Base-by-base conservation (phyloP, 2,888 invertebrate species). In the Tachina grossa region DNA sequence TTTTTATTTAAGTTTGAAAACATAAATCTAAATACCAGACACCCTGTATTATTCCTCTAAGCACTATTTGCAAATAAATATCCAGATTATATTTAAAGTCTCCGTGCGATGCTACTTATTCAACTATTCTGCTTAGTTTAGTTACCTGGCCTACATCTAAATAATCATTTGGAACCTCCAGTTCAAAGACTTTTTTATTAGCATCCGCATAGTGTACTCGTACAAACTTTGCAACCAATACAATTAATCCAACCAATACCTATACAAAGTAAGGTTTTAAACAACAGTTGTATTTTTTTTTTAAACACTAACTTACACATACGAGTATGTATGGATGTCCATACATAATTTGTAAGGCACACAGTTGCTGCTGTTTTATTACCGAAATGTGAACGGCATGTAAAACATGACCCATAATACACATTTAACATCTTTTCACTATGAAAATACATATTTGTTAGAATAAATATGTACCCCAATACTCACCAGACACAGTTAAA, bases 361-460 rank as follows among this genome's bases (percentile, higher is more conserved):
- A 79, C 78, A 63, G 41, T 74, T 69, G 45, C 55, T 65, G 22
- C 43, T 57, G 45, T 59, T 76, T 79, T 71, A 71, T 66, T 53
- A 71, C 57, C 19, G 11, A 22, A 63, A 69, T 79, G 69, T 79
- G 61, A 41, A 63, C 16, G 53, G 68, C 74, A 74, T 84, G 39
- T 68, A 31, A 55, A 69, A 76, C 63, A 75, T 55, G 63, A n/a
- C 22, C 55, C 41, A 57, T 61, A 75, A 61, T 16, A 69, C 22
- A 53, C 63, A 39, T 71, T 71, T 57, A 76, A 71, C 71, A 65
- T 65, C 57, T 57, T 76, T 76, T 71, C 63, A 65, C 69, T 76
- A n/a, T 41, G 63, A 65, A 55, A 65, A 65, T 75, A 22, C 22
- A 22, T 22, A 78, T 69, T 69, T 71, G 41, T 65, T 41, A 57